Percentiles rank a stretch among this genome's conserved stretches.
Evolutionary conservation across 1,140 invertebrate species (phyloP).

Genomic region (Plectus sambesii): DNA sequence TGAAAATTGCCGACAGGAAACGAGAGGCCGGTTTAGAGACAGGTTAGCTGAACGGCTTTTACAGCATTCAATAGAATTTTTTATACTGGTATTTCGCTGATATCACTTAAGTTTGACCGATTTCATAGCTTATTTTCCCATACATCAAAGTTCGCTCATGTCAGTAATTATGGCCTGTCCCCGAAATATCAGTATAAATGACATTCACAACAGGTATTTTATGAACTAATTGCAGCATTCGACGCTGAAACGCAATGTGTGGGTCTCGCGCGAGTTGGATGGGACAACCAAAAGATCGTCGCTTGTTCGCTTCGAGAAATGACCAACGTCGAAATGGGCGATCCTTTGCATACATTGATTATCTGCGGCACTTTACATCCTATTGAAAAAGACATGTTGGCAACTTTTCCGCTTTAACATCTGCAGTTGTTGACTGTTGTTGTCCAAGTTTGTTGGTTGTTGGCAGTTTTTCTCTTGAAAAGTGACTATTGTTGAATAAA

Average conservation of each 20-base stretch:
- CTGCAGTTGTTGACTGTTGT: no score
- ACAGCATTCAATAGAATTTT: constrained; percentile 5
- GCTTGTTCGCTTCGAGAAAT: constrained; percentile 63
- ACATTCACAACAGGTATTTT: constrained; percentile 48
- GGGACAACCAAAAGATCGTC: constrained; percentile 66
- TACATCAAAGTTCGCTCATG: no score
- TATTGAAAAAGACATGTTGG: constrained; percentile 38
- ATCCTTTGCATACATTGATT: constrained; percentile 81
- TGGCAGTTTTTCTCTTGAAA: no score
- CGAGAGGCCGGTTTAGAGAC: constrained; percentile 25
- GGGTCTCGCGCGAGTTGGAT: constrained; percentile 77
- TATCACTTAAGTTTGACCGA: no score
- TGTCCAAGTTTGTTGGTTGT: no score
- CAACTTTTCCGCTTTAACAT: constrained; percentile 29
- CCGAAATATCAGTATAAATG: constrained; percentile 3
- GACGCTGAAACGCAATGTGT: constrained; percentile 57
- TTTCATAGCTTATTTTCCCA: no score
- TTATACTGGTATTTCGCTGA: constrained; percentile 8
- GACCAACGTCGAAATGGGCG: constrained; percentile 64
- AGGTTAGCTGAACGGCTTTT: constrained; percentile 3
- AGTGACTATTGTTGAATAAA: no score
- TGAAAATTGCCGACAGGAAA: constrained; percentile 57
- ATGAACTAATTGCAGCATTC: constrained; percentile 14
- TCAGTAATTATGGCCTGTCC: constrained; percentile 8
- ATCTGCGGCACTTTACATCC: constrained; percentile 51